These are phyloP conservation scores for Semicossyphus pulcher DNA, from an alignment of 2,113 vertebrate genomes.

Conservation along the genomic window DNA sequence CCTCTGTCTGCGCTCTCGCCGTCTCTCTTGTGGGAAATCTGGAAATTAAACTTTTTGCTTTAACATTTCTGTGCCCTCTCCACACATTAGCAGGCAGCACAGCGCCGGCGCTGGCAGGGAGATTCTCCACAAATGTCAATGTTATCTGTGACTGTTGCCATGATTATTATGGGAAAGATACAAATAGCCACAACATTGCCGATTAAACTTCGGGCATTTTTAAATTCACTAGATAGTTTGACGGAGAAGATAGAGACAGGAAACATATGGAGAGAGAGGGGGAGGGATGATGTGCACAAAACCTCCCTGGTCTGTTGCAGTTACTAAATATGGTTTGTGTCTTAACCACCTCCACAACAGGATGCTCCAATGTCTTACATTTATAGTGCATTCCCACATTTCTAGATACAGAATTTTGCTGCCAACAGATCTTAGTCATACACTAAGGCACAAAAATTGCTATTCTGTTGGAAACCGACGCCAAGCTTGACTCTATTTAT, in stretches of 20 bases:
- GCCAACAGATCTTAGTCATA: background rate
- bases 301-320: background rate
- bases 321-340: background rate
- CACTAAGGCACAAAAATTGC: background rate
- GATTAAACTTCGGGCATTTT: background rate
- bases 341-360: background rate
- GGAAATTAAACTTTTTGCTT: constrained; percentile 10
- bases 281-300: background rate
- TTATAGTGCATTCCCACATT: background rate
- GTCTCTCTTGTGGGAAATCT: background rate
- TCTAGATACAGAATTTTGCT: background rate
- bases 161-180: constrained; percentile 12
- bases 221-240: background rate
- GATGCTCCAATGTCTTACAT: background rate
- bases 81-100: constrained; percentile 27
- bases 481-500: background rate
- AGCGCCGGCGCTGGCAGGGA: constrained; percentile 11
- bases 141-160: constrained; percentile 32
- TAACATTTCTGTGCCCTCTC: constrained; percentile 21
- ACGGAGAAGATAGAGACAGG: background rate
- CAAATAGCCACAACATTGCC: constrained; percentile 14
- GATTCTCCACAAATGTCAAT: constrained; percentile 30
- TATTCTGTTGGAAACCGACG: background rate
- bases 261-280: constrained; percentile 1
- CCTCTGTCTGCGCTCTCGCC: background rate